Evolutionary conservation across 2,888 invertebrate species (phyloP).

Genomic region (Parapristionchus giblindavisi): DNA sequence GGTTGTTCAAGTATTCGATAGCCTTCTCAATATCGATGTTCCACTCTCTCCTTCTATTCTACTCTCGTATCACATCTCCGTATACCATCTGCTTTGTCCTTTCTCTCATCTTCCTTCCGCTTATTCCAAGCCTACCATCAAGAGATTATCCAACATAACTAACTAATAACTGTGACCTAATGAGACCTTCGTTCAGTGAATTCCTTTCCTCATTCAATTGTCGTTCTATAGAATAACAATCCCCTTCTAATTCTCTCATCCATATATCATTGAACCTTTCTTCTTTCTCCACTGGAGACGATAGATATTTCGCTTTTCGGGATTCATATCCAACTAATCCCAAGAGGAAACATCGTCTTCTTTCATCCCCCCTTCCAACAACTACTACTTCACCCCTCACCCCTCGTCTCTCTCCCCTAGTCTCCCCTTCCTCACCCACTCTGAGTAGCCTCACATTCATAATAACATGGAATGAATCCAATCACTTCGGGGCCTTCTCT

Average conservation of each 20-base stretch:
- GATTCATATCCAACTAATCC: too few relatives aligned
- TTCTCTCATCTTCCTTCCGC: conserved; percentile 1
- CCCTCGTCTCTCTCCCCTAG: not conserved
- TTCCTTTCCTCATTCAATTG: not conserved
- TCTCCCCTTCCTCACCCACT: not conserved
- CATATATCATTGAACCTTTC: not conserved
- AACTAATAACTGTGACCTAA: conserved; percentile 9
- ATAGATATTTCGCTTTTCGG: too few relatives aligned
- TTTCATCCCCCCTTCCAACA: not conserved
- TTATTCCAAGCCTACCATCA: conserved; percentile 14
- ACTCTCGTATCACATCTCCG: conserved; percentile 17
- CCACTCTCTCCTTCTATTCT: not conserved
- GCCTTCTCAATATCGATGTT: not conserved
- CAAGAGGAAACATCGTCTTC: too few relatives aligned
- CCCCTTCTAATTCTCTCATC: not conserved
- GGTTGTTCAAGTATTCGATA: too few relatives aligned
- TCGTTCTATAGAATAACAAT: not conserved
- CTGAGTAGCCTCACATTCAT: not conserved
- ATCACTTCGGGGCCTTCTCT: not conserved
- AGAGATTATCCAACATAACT: conserved; percentile 35
- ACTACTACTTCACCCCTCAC: not conserved
- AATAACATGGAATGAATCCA: not conserved
- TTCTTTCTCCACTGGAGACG: not conserved
- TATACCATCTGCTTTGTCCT: conserved; percentile 25
- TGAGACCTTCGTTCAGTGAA: not conserved